These are phyloP conservation scores for Ranitomeya variabilis DNA, from an alignment of 2,113 vertebrate species.

Conservation along the genomic window DNA sequence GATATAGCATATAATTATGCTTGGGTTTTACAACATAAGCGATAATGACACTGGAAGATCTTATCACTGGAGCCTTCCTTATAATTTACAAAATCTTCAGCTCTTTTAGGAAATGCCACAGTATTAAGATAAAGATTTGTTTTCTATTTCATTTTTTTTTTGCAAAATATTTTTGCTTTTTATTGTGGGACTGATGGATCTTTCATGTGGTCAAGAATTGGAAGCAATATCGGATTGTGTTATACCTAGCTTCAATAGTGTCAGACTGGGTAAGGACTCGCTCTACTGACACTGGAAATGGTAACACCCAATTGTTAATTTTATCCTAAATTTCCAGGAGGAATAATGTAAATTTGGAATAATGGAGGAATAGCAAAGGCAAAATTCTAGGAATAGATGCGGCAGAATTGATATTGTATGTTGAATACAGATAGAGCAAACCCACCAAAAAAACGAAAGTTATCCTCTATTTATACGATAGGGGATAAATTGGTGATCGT, in stretches of 20 bases:
- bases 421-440: too few relatives aligned
- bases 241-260: neutral
- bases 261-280: too few relatives aligned
- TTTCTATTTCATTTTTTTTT: slow-evolving; percentile 5
- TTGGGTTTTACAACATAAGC: neutral
- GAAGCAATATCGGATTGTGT: neutral
- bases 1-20: slow-evolving; percentile 15
- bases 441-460: too few relatives aligned
- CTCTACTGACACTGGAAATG: too few relatives aligned
- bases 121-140: neutral
- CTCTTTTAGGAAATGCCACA: neutral
- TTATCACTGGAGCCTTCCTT: neutral
- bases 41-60: neutral
- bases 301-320: too few relatives aligned
- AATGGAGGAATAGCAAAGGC: too few relatives aligned
- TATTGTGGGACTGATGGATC: neutral
- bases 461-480: too few relatives aligned
- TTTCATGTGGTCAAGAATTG: neutral
- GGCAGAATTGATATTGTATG: too few relatives aligned
- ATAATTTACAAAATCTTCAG: neutral
- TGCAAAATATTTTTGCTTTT: neutral
- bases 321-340: too few relatives aligned
- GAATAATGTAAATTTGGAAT: too few relatives aligned
- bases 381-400: too few relatives aligned
- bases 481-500: too few relatives aligned